phyloP scores from a whole-genome alignment of 2,113 vertebrate genomes.

The Euleptes europaea region DNA sequence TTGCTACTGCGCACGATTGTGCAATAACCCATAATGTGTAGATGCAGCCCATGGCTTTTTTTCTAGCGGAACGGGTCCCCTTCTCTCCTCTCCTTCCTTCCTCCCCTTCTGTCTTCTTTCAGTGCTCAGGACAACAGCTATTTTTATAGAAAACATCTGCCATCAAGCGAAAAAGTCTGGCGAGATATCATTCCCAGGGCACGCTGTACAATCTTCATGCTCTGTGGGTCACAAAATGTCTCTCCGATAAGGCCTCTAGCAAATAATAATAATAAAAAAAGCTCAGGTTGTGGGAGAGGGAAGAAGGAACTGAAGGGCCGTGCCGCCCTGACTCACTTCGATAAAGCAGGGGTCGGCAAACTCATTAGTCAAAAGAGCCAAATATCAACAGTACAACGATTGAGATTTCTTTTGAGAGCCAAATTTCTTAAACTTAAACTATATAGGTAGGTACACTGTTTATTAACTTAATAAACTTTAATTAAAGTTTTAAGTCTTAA shows the following conservation, averaged over 20 bases:
- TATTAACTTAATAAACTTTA: too few relatives aligned
- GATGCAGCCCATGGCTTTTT: too few relatives aligned
- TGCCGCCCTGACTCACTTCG: fast-evolving
- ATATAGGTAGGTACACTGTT: too few relatives aligned
- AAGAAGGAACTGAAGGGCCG: not conserved
- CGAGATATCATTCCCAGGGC: constrained; percentile 18
- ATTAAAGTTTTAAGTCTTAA: too few relatives aligned
- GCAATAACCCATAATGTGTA: too few relatives aligned
- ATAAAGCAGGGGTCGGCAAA: too few relatives aligned
- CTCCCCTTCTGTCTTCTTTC: constrained; percentile 3
- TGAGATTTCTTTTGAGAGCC: too few relatives aligned
- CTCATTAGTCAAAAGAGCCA: too few relatives aligned
- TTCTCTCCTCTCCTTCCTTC: not conserved
- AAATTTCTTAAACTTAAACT: too few relatives aligned
- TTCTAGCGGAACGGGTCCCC: too few relatives aligned
- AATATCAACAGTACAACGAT: too few relatives aligned
- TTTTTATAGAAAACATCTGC: constrained; percentile 34
- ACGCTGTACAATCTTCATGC: constrained; percentile 26
- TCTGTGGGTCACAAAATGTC: not conserved
- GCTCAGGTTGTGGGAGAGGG: not conserved
- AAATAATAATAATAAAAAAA: not conserved
- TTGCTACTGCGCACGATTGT: too few relatives aligned
- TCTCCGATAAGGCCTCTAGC: not conserved
- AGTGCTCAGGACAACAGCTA: not conserved
- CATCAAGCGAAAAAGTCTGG: fast-evolving